Evolutionary conservation across 2,113 vertebrate species (phyloP), one percentile per base, ranked within the genome.

Genomic region (Otus sunia): DNA sequence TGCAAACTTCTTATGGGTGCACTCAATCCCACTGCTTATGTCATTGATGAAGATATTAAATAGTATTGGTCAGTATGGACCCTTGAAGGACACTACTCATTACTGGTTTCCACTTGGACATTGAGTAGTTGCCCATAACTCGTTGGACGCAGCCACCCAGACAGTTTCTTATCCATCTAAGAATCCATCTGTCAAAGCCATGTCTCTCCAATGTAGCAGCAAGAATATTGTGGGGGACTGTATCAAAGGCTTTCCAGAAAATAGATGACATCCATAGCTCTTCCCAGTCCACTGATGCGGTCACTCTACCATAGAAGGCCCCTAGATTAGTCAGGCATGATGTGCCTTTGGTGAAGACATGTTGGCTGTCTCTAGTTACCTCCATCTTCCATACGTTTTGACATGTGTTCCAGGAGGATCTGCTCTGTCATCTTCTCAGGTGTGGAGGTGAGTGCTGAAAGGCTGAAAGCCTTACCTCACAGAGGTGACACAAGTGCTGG

Each of bases 101-200:
- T 67, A 32, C 19, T 52, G 63, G 10, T 69, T 87, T 77, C 15
- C 21, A 27, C 34, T 22, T 69, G 30, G 34, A 64, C n/a, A 26
- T 4, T 36, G 25, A 74, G 10, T 9, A 67, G 3, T 49, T 49
- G 26, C 53, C 17, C 0, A 0, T 25, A 63, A 32, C 4, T 43
- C 7, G 4, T 25, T 32, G n/a, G n/a, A n/a, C 1, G 4, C 60
- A 83, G 32, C 27, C 39, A 39, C 37, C 8, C 58, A 80, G 6
- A 20, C 1, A 3, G 5, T 43, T 80, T 20, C 27, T 80, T n/a
- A 58, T 15, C 15, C 4, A 15, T 27, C 22, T 37, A 49, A 36
- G 5, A 43, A 29, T 34, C 16, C 25, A 39, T 67, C 49, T 80
- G 10, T 68, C 53, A 77, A 63, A 72, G 2, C 15, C 25, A 7